phyloP scores from a whole-genome alignment of 2,888 invertebrate species.

The Phalangium opilio region DNA sequence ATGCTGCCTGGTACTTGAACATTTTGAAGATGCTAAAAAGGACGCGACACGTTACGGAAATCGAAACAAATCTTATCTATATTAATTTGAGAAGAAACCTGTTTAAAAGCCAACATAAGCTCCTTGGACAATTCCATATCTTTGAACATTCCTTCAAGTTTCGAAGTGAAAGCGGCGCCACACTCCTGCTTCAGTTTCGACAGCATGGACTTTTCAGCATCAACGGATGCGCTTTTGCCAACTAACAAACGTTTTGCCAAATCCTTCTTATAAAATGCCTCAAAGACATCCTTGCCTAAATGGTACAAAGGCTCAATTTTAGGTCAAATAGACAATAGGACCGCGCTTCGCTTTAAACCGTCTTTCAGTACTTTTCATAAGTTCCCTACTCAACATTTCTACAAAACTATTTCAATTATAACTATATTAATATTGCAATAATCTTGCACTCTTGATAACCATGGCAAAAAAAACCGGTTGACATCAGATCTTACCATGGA shows the following conservation, averaged over 20 bases:
- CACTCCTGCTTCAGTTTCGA: slow-evolving; percentile 98
- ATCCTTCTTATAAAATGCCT: slow-evolving; percentile 99
- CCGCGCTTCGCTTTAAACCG: no score
- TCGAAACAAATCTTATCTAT: no score
- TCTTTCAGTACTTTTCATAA: no score
- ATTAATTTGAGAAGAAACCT: slow-evolving; percentile 40
- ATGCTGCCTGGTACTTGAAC: slow-evolving; percentile 36
- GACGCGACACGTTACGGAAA: no score
- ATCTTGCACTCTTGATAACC: no score
- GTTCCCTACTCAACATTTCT: no score
- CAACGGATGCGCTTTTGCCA: slow-evolving; percentile 95
- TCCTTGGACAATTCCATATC: slow-evolving; percentile 99
- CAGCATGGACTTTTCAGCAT: slow-evolving; percentile 99
- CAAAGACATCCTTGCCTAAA: slow-evolving; percentile 83
- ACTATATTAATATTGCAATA: no score
- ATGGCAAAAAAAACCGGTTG: no score
- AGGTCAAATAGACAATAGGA: no score
- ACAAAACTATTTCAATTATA: no score
- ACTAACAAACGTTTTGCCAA: slow-evolving; percentile 91
- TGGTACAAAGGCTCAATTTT: no score
- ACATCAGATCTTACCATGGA: slow-evolving; percentile 80
- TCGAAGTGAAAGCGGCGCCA: slow-evolving; percentile 95
- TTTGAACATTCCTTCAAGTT: slow-evolving; percentile 99
- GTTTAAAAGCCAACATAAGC: slow-evolving; percentile 87
- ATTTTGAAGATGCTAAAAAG: slow-evolving; percentile 36